phyloP scores from a whole-genome alignment of 2,113 vertebrate species.

The Plectropomus leopardus region DNA sequence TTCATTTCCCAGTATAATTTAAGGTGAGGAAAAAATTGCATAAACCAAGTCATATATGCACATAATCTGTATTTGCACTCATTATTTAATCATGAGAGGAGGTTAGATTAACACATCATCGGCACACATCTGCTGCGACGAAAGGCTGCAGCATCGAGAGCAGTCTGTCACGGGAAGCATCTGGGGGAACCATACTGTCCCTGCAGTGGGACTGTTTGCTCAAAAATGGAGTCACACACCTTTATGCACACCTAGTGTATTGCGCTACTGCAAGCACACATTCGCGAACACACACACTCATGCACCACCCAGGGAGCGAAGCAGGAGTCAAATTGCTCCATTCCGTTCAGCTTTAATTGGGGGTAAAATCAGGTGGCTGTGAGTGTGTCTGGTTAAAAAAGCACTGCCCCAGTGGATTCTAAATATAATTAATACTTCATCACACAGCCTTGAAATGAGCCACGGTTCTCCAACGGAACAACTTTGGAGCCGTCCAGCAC shows the following conservation, averaged over 20 bases:
- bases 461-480: constrained; percentile 45
- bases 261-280: constrained; percentile 6
- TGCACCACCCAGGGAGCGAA: constrained; percentile 36
- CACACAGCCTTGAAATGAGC: constrained; percentile 72
- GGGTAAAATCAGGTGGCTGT: constrained; percentile 72
- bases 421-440: constrained; percentile 82
- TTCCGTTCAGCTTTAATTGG: constrained; percentile 74
- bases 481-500: constrained; percentile 44
- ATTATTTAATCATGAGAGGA: constrained; percentile 51
- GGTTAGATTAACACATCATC: constrained; percentile 54
- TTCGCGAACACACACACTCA: constrained; percentile 10
- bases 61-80: constrained; percentile 24
- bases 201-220: constrained; percentile 68
- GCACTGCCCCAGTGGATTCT: constrained; percentile 51
- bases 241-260: constrained; percentile 20
- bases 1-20: constrained; percentile 20
- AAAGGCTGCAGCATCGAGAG: constrained; percentile 21
- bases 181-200: constrained; percentile 37
- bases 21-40: constrained; percentile 17
- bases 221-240: constrained; percentile 38
- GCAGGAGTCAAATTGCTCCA: constrained; percentile 45
- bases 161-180: constrained; percentile 28
- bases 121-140: constrained; percentile 10
- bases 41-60: background rate
- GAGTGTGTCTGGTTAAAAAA: constrained; percentile 65